Evolutionary conservation across 2,888 invertebrate species (phyloP).

Genomic region (Torymus texanus): DNA sequence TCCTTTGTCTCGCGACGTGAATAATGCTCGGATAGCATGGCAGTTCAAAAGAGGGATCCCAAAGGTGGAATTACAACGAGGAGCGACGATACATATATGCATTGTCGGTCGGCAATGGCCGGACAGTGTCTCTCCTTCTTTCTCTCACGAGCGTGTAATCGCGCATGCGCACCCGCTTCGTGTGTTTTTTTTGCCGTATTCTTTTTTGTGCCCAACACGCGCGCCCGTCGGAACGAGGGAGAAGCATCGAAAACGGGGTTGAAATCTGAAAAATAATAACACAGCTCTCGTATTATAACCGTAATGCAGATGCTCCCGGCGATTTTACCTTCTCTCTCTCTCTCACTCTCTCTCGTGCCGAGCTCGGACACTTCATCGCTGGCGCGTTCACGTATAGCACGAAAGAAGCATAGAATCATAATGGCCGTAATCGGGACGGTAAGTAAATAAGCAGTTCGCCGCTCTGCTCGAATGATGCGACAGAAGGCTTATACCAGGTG

Average conservation of each 20-base stretch:
- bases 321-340: not conserved
- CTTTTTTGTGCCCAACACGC: no score
- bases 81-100: slow-evolving; percentile 21
- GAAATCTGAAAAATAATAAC: slow-evolving; percentile 42
- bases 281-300: not conserved
- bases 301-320: slow-evolving; percentile 28
- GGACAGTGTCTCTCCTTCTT: slow-evolving; percentile 43
- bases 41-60: slow-evolving; percentile 49
- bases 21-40: slow-evolving; percentile 50
- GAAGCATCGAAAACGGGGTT: slow-evolving; percentile 14
- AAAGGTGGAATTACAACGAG: slow-evolving; percentile 47
- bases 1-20: slow-evolving; percentile 52
- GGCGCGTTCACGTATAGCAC: not conserved
- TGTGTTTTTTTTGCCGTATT: slow-evolving; percentile 4
- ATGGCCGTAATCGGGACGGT: slow-evolving; percentile 46
- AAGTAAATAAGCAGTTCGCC: slow-evolving; percentile 33
- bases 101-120: slow-evolving; percentile 22
- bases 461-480: slow-evolving; percentile 20
- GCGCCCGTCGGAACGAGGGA: not conserved
- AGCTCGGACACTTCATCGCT: no score
- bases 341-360: not conserved
- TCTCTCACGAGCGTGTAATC: not conserved
- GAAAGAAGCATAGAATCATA: slow-evolving; percentile 9
- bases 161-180: not conserved
- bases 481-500: slow-evolving; percentile 53